Evolutionary conservation across 2,113 vertebrate genomes (phyloP).

Genomic region (Phycodurus eques): DNA sequence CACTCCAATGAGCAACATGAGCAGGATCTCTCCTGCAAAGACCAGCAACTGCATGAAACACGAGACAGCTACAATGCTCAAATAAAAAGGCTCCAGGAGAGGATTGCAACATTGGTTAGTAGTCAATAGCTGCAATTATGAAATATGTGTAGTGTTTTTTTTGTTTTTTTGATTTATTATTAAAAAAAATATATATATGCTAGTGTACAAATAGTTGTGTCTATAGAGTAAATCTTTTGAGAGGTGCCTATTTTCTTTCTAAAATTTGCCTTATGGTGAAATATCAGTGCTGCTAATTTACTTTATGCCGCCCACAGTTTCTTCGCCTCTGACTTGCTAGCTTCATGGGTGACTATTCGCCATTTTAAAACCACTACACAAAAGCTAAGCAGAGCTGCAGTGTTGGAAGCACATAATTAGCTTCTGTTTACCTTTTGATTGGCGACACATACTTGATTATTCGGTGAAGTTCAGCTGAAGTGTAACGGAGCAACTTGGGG

Average conservation of each 20-base stretch:
- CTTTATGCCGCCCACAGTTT: too few relatives aligned
- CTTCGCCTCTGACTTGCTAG: too few relatives aligned
- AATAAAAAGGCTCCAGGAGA: slow-evolving; percentile 73
- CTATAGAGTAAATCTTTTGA: too few relatives aligned
- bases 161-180: background rate
- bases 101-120: slow-evolving; percentile 81
- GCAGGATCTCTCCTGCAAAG: slow-evolving; percentile 73
- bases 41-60: slow-evolving; percentile 74
- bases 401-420: too few relatives aligned
- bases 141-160: background rate
- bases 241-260: background rate
- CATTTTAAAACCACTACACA: too few relatives aligned
- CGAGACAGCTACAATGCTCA: slow-evolving; percentile 73
- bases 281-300: background rate
- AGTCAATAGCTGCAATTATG: background rate
- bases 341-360: too few relatives aligned
- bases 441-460: too few relatives aligned
- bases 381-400: too few relatives aligned
- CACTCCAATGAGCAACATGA: slow-evolving; percentile 75
- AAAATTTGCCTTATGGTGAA: background rate
- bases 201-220: background rate
- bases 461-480: too few relatives aligned
- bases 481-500: too few relatives aligned
- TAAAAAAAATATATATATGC: background rate
- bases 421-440: too few relatives aligned